Evolutionary conservation across 2,797 vertebrate genomes (phyloP).

Genomic region (Heliangelus exortis): DNA sequence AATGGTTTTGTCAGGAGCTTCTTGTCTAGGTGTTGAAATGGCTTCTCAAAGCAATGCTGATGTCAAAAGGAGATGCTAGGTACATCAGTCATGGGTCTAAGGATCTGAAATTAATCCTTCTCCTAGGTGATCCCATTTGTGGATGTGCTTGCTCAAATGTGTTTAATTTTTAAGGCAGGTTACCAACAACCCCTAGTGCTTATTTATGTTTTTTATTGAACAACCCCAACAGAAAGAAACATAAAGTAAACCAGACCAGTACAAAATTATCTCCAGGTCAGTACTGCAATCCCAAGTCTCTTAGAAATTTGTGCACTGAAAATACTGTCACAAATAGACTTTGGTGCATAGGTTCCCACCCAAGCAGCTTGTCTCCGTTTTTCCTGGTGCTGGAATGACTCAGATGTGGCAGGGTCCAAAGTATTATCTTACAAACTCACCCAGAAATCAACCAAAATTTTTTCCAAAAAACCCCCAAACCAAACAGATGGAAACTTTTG

Average conservation of each 20-base stretch:
- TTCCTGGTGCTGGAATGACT: not conserved
- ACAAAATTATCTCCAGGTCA: not conserved
- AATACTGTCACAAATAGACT: not conserved
- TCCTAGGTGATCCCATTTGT: not conserved
- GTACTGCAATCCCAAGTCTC: not conserved
- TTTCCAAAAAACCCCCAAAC: not conserved
- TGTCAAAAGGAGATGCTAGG: not conserved
- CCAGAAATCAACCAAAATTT: not conserved
- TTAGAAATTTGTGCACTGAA: not conserved
- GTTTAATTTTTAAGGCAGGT: not conserved
- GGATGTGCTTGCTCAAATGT: not conserved
- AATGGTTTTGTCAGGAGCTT: not conserved
- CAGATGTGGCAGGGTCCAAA: not conserved
- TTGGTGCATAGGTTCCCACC: rapidly evolving
- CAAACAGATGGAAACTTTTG: not conserved
- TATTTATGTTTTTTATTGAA: not conserved
- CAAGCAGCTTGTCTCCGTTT: not conserved
- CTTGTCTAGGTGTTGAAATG: not conserved
- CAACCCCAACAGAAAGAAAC: not conserved
- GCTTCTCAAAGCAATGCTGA: not conserved
- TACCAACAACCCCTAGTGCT: not conserved
- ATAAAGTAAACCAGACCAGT: not conserved
- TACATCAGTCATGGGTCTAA: not conserved
- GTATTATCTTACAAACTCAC: not conserved
- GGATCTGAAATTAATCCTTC: not conserved